A percentile compares a stretch with the other conserved stretches of the same genome.
phyloP scores from a whole-genome alignment of 2,113 vertebrate species.

The Steatornis caripensis region DNA sequence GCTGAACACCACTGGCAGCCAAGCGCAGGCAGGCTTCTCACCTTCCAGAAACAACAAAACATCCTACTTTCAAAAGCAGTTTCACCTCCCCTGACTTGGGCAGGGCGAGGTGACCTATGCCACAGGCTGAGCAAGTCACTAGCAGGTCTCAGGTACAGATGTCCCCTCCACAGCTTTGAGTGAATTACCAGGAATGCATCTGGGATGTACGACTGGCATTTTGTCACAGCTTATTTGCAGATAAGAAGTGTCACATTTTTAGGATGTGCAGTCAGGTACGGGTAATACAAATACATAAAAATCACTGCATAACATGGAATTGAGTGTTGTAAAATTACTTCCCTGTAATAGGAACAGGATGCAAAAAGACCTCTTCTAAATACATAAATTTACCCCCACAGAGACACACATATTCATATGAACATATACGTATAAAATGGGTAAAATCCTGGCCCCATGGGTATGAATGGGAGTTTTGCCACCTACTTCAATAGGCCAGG shows the following conservation, averaged over 20 bases:
- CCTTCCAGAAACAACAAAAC: not conserved
- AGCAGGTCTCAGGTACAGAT: not conserved
- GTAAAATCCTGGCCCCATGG: not conserved
- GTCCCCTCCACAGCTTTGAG: not conserved
- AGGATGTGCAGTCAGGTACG: not conserved
- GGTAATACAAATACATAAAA: not conserved
- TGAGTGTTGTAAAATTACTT: not conserved
- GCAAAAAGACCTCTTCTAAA: not conserved
- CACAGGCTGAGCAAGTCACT: not conserved
- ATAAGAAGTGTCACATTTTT: not conserved
- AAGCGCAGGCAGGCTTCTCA: not conserved
- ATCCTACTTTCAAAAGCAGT: not conserved
- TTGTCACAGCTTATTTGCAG: not conserved
- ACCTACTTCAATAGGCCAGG: conserved; percentile 23
- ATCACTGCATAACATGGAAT: not conserved
- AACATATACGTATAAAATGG: not conserved
- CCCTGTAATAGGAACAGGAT: fast-evolving
- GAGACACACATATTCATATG: not conserved
- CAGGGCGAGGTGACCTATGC: fast-evolving
- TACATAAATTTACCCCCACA: not conserved
- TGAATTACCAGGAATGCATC: not conserved
- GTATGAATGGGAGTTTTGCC: not conserved
- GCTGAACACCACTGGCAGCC: not conserved
- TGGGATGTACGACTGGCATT: not conserved
- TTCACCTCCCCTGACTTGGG: not conserved